Base-by-base conservation (phyloP, 2,797 vertebrate species). In the Eremophila alpestris region DNA sequence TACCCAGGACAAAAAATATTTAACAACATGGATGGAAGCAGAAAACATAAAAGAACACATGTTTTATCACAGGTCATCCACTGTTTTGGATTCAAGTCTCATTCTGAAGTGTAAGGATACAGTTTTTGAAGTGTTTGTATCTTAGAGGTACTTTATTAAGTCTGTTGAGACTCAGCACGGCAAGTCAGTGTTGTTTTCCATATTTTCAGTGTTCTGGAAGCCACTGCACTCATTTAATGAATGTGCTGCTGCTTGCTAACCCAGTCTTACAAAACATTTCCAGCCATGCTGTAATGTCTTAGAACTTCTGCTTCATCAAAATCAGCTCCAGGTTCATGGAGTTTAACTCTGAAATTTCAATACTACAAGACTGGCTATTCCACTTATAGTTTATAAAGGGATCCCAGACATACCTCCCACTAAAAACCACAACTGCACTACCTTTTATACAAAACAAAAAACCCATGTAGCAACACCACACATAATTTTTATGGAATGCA, bases 191-290 rank as follows among this genome's bases (percentile, higher is more conserved):
- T 23, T 73, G 64, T 82, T 88, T 90, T 86, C 79, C 5, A 0
- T 32, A 76, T 82, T 76, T 91, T 80, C 64, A 88, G 62, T 21
- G n/a, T 20, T 78, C 83, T 88, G 58, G 40, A 90, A 86, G 51
- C 45, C 40, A 49, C 70, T 79, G 30, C 11, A 20, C 36, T 83
- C 16, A 87, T 82, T 91, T 87, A 91, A 87, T 60, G 55, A 59
- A 80, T 90, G 68, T 68, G 38, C 56, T 86, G 56, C 80, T 93
- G 56, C 77, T 88, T 92, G 41, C 67, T 88, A 82, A 88, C 30
- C 11, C 45, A 43, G 59, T 49, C 55, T 91, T 63, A 94, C 32
- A 74, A 93, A 86, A 90, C 49, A 78, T 87, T 96, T 96, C 85
- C 83, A 95, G 76, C 59, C 73, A 82, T 49, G 63, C 45, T 73